Percentiles rank a stretch among this genome's conserved stretches.
Evolutionary conservation across 2,888 invertebrate species (phyloP).

Genomic region (Tetragonula carbonaria): DNA sequence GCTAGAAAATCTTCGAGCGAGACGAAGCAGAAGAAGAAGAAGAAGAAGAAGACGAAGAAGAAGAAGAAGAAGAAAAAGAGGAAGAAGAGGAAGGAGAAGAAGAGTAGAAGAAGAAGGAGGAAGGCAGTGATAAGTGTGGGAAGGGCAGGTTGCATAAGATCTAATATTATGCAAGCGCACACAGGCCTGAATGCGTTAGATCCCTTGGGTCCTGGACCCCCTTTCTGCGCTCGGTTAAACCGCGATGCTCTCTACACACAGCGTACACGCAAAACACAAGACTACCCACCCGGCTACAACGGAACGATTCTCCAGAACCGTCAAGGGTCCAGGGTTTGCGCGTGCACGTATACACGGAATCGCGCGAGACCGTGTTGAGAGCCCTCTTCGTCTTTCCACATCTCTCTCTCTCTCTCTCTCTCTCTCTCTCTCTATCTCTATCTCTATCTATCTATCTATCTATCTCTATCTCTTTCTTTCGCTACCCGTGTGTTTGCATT

Average conservation of each 20-base stretch:
- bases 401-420: background rate
- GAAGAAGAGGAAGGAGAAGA: conserved; percentile 53
- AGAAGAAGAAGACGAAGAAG: conserved; percentile 14
- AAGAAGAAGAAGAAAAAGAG: conserved; percentile 40
- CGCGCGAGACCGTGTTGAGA: conserved; percentile 47
- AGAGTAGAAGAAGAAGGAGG: conserved; percentile 65
- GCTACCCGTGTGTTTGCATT: conserved; percentile 35
- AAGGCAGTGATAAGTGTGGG: conserved; percentile 83
- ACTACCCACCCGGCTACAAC: conserved; percentile 64
- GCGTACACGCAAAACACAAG: conserved; percentile 78
- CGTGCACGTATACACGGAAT: conserved; percentile 63
- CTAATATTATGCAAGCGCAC: conserved; percentile 82
- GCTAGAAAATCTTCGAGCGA: conserved; percentile 10
- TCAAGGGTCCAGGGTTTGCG: conserved; percentile 66
- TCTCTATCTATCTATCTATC: background rate
- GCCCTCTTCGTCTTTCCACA: background rate
- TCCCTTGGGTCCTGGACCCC: conserved; percentile 64
- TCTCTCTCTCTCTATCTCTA: background rate
- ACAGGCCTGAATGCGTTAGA: conserved; percentile 80
- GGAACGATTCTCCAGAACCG: conserved; percentile 72
- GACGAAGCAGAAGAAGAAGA: conserved; percentile 26
- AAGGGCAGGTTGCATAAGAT: conserved; percentile 83
- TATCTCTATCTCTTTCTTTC: background rate
- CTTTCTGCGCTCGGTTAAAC: conserved; percentile 25
- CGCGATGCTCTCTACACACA: conserved; percentile 57